A percentile compares a stretch with the other conserved stretches of the same genome.
Conservation (phyloP, 2,888 invertebrate genomes). For the Torymus auratus region DNA sequence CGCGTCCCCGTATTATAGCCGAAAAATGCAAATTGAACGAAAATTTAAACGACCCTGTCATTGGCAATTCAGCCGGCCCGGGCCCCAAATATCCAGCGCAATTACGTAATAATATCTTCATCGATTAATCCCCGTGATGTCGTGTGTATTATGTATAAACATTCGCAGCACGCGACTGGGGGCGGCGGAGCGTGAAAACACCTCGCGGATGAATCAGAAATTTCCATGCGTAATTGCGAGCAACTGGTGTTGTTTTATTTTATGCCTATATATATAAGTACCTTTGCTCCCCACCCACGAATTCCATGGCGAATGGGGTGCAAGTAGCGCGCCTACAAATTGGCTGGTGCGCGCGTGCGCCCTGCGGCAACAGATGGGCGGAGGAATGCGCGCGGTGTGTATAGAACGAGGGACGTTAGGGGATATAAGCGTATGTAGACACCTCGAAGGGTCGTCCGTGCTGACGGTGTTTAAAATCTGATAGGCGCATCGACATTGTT, state of each 20-base stretch:
- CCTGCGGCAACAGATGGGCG: slow-evolving; percentile 67
- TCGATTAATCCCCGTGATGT: slow-evolving; percentile 35
- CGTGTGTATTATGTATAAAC: neutral
- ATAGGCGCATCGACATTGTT: neutral
- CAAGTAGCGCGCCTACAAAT: slow-evolving; percentile 66
- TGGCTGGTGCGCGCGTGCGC: slow-evolving; percentile 50
- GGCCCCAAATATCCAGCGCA: slow-evolving; percentile 12
- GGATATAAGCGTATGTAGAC: too few species aligned
- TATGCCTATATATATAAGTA: slow-evolving; percentile 50
- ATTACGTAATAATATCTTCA: slow-evolving; percentile 56
- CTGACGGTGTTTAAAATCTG: slow-evolving; percentile 39
- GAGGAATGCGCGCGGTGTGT: slow-evolving; percentile 47
- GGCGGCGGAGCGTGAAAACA: slow-evolving; percentile 58
- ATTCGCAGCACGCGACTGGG: slow-evolving; percentile 39
- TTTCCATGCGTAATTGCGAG: slow-evolving; percentile 75
- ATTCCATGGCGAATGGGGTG: slow-evolving; percentile 64
- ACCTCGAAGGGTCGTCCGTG: neutral
- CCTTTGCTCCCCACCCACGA: too few species aligned
- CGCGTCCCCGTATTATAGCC: too few species aligned
- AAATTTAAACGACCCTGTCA: slow-evolving; percentile 24
- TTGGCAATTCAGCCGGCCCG: neutral
- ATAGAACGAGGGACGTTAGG: too few species aligned
- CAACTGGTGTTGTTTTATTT: slow-evolving; percentile 68
- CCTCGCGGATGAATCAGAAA: slow-evolving; percentile 71
- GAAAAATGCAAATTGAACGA: neutral